Evolutionary conservation across 2,797 vertebrate species (phyloP).

Genomic region (Falco cherrug): DNA sequence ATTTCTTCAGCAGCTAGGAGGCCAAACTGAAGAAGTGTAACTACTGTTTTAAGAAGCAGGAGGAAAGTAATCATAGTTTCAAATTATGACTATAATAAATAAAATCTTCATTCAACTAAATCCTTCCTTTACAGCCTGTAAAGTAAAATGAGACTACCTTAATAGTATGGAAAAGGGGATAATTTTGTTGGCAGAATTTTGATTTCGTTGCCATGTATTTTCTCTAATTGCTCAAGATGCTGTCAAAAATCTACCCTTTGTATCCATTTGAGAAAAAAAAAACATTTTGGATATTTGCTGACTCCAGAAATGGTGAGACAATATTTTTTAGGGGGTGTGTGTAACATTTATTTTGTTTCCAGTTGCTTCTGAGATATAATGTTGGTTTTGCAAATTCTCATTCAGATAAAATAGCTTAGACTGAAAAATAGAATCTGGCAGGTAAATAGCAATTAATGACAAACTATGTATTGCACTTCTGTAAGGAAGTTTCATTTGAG

Average conservation of each 20-base stretch:
- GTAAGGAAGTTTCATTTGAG: neutral
- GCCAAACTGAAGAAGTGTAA: slow-evolving; percentile 29
- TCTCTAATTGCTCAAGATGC: neutral
- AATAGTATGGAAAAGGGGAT: neutral
- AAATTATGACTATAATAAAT: slow-evolving; percentile 54
- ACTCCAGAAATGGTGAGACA: neutral
- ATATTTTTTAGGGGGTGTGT: neutral
- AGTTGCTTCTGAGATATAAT: neutral
- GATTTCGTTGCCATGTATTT: slow-evolving; percentile 28
- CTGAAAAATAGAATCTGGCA: neutral
- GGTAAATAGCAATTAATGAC: neutral
- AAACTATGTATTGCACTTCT: neutral
- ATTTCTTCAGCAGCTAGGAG: neutral
- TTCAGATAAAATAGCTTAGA: neutral
- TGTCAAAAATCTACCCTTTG: neutral
- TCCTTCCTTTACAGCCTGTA: slow-evolving; percentile 29
- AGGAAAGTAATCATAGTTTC: slow-evolving; percentile 5
- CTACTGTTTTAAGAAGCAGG: slow-evolving; percentile 37
- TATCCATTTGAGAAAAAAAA: neutral
- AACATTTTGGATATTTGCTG: neutral
- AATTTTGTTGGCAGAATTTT: slow-evolving; percentile 49
- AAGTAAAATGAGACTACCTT: slow-evolving; percentile 45
- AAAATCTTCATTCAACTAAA: slow-evolving; percentile 49
- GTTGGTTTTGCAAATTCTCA: neutral
- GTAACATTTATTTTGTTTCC: neutral